Conservation (phyloP, 2,888 invertebrate species). For the Hanleya hanleyi region DNA sequence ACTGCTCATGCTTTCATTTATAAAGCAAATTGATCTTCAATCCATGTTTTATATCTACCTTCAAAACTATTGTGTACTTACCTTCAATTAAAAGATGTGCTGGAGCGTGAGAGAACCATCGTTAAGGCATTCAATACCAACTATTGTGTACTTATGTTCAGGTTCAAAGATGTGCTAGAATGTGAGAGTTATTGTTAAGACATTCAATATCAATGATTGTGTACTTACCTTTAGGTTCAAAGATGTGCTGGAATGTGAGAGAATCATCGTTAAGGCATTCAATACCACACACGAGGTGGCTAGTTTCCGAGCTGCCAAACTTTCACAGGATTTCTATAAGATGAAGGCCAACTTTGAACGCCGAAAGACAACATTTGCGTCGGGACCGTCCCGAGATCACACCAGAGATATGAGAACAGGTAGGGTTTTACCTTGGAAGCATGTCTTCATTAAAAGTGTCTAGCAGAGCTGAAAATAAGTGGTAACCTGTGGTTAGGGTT, state of each 20-base stretch:
- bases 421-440: too few relatives aligned
- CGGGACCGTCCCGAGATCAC: neutral
- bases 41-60: too few relatives aligned
- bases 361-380: neutral
- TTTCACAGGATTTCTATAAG: constrained; percentile 69
- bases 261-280: constrained; percentile 70
- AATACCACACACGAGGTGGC: constrained; percentile 62
- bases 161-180: constrained; percentile 28
- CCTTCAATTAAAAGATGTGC: constrained; percentile 64
- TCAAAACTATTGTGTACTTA: too few relatives aligned
- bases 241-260: constrained; percentile 71
- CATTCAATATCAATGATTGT: neutral
- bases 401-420: neutral
- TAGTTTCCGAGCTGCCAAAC: constrained; percentile 69
- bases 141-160: constrained; percentile 68
- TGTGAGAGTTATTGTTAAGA: neutral
- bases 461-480: too few relatives aligned
- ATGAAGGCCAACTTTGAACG: constrained; percentile 53
- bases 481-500: too few relatives aligned
- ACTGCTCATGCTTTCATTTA: too few relatives aligned
- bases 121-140: constrained; percentile 66
- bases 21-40: too few relatives aligned
- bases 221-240: constrained; percentile 61
- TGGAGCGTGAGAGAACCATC: constrained; percentile 72
- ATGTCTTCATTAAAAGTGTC: too few relatives aligned